These are phyloP conservation scores for Meteorus cinctellus DNA, from an alignment of 2,888 invertebrate genomes.

Conservation along the genomic window DNA sequence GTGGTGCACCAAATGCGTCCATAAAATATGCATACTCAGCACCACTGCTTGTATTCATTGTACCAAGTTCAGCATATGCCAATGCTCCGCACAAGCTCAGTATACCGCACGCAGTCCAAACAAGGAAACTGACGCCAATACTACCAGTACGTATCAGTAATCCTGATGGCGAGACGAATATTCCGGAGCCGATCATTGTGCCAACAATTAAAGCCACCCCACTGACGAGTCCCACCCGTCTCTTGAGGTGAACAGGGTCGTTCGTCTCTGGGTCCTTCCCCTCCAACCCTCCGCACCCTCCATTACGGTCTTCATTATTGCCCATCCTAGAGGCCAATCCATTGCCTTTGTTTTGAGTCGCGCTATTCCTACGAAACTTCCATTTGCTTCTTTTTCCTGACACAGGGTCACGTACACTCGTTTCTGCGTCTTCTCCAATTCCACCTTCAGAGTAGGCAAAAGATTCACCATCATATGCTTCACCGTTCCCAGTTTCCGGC, in stretches of 20 bases:
- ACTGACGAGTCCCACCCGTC: constrained; percentile 99
- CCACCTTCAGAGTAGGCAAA: constrained; percentile 45
- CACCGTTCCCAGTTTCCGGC: constrained; percentile 64
- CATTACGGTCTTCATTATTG: constrained; percentile 71
- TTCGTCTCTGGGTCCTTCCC: constrained; percentile 94
- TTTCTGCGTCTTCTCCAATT: constrained; percentile 49
- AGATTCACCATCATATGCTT: constrained; percentile 56
- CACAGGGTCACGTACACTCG: constrained; percentile 43
- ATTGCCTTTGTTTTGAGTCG: constrained; percentile 49
- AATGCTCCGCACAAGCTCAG: constrained; percentile 85
- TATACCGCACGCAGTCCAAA: constrained; percentile 95
- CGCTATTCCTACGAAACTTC: constrained; percentile 47
- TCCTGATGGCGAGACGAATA: constrained; percentile 98
- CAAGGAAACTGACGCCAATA: constrained; percentile 94
- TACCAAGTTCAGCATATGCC: constrained; percentile 94
- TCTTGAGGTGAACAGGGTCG: constrained; percentile 99
- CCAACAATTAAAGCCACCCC: constrained; percentile 99
- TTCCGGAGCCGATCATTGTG: constrained; percentile 99
- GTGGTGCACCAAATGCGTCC: constrained; percentile 94
- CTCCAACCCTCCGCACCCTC: constrained; percentile 82
- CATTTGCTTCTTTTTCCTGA: constrained; percentile 45
- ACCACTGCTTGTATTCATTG: constrained; percentile 95
- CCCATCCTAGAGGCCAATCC: constrained; percentile 60
- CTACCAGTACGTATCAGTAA: constrained; percentile 93
- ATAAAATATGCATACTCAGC: constrained; percentile 97